phyloP scores from a whole-genome alignment of 2,113 vertebrate species.

The Garra rufa region DNA sequence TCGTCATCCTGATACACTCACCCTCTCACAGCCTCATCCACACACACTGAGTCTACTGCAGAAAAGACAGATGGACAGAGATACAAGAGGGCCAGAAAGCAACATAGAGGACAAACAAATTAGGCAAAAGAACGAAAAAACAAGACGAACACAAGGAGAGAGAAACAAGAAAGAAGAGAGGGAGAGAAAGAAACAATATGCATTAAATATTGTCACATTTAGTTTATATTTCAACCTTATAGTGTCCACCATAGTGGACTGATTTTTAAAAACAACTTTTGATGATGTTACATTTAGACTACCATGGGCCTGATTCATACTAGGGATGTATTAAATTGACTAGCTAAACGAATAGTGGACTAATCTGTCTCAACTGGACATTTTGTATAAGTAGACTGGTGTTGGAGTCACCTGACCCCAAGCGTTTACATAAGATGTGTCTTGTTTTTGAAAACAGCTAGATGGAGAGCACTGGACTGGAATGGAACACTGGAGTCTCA shows the following conservation, averaged over 20 bases:
- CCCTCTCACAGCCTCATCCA: constrained; percentile 43
- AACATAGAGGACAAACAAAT: neutral
- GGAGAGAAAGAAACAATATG: neutral
- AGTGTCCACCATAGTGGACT: constrained; percentile 10
- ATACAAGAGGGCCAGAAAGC: neutral
- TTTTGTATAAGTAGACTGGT: neutral
- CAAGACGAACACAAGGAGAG: constrained; percentile 24
- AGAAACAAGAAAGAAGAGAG: constrained; percentile 44
- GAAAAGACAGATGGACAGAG: constrained; percentile 29
- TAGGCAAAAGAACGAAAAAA: neutral
- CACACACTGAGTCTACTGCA: constrained; percentile 19
- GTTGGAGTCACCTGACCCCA: neutral
- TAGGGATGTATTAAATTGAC: neutral
- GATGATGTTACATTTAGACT: neutral
- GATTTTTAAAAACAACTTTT: neutral
- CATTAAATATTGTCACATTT: constrained; percentile 30
- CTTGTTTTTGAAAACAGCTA: neutral
- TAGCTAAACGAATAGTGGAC: neutral
- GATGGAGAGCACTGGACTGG: neutral
- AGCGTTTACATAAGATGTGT: neutral
- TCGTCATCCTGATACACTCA: constrained; percentile 75
- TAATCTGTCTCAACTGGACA: neutral
- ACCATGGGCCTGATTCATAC: neutral
- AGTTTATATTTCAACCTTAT: neutral
- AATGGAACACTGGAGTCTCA: neutral